Percentiles rank a stretch among this genome's conserved stretches.
Evolutionary conservation across 2,888 invertebrate species (phyloP).

Genomic region (Cataglyphis albicans): DNA sequence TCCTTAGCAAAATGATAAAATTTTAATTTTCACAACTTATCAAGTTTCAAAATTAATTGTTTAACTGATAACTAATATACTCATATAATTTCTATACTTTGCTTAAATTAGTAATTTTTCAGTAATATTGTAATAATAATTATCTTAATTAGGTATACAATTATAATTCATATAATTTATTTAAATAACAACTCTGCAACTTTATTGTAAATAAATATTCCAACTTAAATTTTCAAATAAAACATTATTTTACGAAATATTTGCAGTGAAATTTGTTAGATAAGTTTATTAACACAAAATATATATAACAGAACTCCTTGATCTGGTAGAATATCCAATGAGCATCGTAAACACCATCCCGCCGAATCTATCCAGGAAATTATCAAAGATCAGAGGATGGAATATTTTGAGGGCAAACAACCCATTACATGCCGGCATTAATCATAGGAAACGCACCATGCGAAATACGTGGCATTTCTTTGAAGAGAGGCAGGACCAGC

Average conservation of each 20-base stretch:
- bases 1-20: neutral
- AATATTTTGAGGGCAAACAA: slow-evolving; percentile 80
- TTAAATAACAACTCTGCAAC: neutral
- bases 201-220: neutral
- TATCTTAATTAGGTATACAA: neutral
- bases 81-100: neutral
- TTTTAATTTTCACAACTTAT: neutral
- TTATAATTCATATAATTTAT: neutral
- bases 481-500: slow-evolving; percentile 77
- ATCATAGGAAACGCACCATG: slow-evolving; percentile 79
- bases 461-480: slow-evolving; percentile 78
- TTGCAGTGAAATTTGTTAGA: neutral
- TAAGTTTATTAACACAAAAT: slow-evolving; percentile 28
- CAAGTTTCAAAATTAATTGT: neutral
- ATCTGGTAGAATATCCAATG: slow-evolving; percentile 51
- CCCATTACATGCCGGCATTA: slow-evolving; percentile 75
- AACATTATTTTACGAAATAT: neutral
- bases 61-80: neutral
- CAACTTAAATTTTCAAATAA: neutral
- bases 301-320: slow-evolving; percentile 22
- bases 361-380: slow-evolving; percentile 64
- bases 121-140: neutral
- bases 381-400: slow-evolving; percentile 66
- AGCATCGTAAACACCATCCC: slow-evolving; percentile 62
- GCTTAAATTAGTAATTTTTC: slow-evolving; percentile 13